Evolutionary conservation across 2,888 invertebrate genomes (phyloP).

Genomic region (Beris morrisii): DNA sequence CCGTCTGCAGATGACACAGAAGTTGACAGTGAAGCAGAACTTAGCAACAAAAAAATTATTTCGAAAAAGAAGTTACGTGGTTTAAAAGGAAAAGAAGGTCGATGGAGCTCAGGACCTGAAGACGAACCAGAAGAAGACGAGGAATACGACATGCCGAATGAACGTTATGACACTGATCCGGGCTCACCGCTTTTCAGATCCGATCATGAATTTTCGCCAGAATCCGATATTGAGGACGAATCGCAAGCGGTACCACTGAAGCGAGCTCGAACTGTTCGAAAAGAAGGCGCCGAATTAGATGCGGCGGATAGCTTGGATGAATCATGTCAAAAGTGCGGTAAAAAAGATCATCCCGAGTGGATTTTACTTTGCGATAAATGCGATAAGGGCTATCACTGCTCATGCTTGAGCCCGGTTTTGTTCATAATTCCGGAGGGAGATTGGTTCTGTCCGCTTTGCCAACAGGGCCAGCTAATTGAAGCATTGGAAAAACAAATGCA

Average conservation of each 20-base stretch:
- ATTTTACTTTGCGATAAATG: conserved; percentile 94
- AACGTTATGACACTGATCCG: conserved; percentile 58
- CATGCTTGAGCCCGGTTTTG: conserved; percentile 89
- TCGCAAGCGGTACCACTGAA: conserved; percentile 69
- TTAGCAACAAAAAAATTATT: conserved; percentile 51
- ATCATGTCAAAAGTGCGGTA: conserved; percentile 86
- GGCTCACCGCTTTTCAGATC: conserved; percentile 68
- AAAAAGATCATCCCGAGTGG: conserved; percentile 95
- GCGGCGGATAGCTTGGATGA: conserved; percentile 56
- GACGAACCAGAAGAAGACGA: conserved; percentile 58
- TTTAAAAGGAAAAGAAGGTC: conserved; percentile 48
- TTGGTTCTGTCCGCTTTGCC: conserved; percentile 98
- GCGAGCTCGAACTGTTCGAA: conserved; percentile 77
- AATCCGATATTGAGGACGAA: conserved; percentile 77
- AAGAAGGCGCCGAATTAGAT: conserved; percentile 69
- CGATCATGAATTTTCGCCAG: conserved; percentile 92
- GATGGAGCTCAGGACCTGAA: conserved; percentile 55
- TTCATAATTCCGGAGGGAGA: conserved; percentile 95
- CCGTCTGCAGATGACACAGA: conserved; percentile 45
- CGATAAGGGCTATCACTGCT: conserved; percentile 96
- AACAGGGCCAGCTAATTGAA: conserved; percentile 78
- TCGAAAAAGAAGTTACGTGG: conserved; percentile 52
- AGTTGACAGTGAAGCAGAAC: conserved; percentile 50
- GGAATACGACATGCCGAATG: conserved; percentile 57
- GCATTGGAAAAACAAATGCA: conserved; percentile 74